Conservation (phyloP, 2,888 invertebrate genomes). For the Chaetoderma sp. region DNA sequence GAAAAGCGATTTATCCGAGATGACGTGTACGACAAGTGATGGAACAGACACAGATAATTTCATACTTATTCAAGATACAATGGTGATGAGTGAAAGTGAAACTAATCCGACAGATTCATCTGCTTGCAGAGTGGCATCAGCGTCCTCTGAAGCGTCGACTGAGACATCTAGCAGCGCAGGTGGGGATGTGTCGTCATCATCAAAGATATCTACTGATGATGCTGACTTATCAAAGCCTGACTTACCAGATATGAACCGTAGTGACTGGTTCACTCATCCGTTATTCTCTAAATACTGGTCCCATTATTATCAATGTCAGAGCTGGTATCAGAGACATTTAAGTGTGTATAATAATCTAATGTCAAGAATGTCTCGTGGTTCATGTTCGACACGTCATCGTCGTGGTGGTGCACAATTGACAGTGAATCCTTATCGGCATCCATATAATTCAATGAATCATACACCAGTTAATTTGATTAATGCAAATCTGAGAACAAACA, state of each 20-base stretch:
- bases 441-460: neutral
- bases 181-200: too few relatives aligned
- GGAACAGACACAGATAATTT: neutral
- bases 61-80: neutral
- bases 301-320: constrained; percentile 51
- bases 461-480: neutral
- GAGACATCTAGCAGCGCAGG: too few relatives aligned
- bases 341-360: constrained; percentile 33
- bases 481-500: constrained; percentile 13
- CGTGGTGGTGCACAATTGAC: neutral
- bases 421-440: neutral
- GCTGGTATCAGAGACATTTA: constrained; percentile 53
- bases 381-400: neutral
- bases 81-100: too few relatives aligned
- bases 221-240: neutral
- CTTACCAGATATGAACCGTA: neutral
- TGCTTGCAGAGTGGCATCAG: too few relatives aligned
- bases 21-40: neutral
- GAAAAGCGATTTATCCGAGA: too few relatives aligned
- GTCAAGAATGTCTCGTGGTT: neutral
- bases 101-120: too few relatives aligned
- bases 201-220: neutral
- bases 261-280: constrained; percentile 47
- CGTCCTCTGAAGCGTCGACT: too few relatives aligned
- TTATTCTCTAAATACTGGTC: constrained; percentile 57